Base-by-base conservation (phyloP, 2,888 invertebrate species). In the Mayetiola destructor region DNA sequence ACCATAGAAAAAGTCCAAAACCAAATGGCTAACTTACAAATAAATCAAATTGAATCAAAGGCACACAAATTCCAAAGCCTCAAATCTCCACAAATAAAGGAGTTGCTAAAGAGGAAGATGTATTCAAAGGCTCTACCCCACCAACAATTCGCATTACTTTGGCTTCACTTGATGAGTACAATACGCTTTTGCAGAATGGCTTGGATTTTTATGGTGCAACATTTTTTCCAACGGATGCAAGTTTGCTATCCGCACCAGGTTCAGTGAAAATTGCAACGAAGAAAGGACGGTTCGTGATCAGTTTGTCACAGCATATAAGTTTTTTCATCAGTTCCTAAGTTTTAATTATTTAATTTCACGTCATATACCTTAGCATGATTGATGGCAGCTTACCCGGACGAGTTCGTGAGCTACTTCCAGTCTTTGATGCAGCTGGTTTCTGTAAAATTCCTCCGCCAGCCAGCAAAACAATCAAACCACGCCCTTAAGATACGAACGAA, bases 191-290 rank as follows among this genome's bases (percentile, higher is more conserved):
- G 58, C 88, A 88, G 71, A 86, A 87, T 66, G 89, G 89, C 0
- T 75, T 89, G 59, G 88, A 89, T 73, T 89, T 89, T 75, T 89
- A 88, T 68, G 88, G 88, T 20, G 88, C 89, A 48, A 89, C 89
- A 23, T 88, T 84, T 75, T 89, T 89, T 73, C 88, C 88, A 55
- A 87, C 88, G 3, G 88, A 88, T 69, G 78, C 85, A 61, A 83
- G 82, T 39, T 77, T 80, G 61, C 79, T 83, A 30, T 77, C 80
- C 59, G 78, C 80, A 63, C n/a, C n/a, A n/a, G 77, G 80, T 54
- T 79, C 78, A 27, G 79, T 78, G 30, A 79, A 76, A 63, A 74
- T 80, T 67, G 78, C 76, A 66, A 78, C 64, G 69, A 76, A 69
- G 69, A 74, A 60, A 36, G 63, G 69, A 63, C 66, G 71, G 72